phyloP scores from a whole-genome alignment of 2,797 vertebrate species.

The Serranus cabrilla region DNA sequence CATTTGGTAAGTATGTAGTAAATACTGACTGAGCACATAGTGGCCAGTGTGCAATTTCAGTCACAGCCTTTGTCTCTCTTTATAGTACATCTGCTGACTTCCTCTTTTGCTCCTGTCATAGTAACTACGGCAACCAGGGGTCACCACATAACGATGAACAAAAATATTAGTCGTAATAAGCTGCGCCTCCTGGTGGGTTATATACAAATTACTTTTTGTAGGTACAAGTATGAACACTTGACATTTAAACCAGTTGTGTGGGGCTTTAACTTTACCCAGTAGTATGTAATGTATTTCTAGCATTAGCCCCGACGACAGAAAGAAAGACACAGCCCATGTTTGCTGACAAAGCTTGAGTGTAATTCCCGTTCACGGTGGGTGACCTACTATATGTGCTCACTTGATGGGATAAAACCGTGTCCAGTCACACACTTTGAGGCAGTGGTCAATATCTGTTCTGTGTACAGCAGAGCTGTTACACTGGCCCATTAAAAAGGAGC shows the following conservation, averaged over 20 bases:
- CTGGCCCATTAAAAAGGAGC: conserved; percentile 74
- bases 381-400: conserved; percentile 54
- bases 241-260: not conserved
- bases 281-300: conserved; percentile 24
- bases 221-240: too few species aligned
- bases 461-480: conserved; percentile 73
- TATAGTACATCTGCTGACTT: too few species aligned
- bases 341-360: conserved; percentile 58
- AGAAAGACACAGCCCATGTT: conserved; percentile 27
- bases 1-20: too few species aligned
- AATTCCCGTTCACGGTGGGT: conserved; percentile 50
- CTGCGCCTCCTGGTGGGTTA: too few species aligned
- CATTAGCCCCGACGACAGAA: conserved; percentile 31
- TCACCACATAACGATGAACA: too few species aligned
- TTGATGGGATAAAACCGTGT: conserved; percentile 65
- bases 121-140: too few species aligned
- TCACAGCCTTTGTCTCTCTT: too few species aligned
- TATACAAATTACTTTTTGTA: too few species aligned
- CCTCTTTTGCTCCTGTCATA: too few species aligned
- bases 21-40: too few species aligned
- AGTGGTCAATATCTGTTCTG: conserved; percentile 70
- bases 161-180: too few species aligned
- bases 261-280: conserved; percentile 7
- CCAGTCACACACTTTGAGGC: conserved; percentile 59
- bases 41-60: too few species aligned